phyloP scores from a whole-genome alignment of 2,113 vertebrate species.

The Ceyx melanurus region DNA sequence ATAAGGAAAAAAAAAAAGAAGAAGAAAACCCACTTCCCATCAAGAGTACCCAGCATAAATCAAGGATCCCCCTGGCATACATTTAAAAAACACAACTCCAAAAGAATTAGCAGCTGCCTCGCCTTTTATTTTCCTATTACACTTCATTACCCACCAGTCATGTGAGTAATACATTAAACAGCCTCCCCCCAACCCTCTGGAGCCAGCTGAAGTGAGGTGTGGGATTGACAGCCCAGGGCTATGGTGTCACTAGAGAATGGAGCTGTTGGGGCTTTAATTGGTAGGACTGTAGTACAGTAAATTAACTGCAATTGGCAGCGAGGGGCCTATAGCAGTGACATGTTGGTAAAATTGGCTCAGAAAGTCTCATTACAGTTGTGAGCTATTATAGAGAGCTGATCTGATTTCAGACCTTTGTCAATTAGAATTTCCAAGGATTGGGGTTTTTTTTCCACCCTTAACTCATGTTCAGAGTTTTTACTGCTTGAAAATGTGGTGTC shows the following conservation, averaged over 20 bases:
- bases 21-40: background rate
- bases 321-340: slow-evolving; percentile 38
- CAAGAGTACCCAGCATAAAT: background rate
- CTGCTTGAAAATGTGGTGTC: slow-evolving; percentile 81
- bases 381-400: slow-evolving; percentile 14
- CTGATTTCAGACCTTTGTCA: slow-evolving; percentile 29
- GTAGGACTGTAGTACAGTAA: slow-evolving; percentile 40
- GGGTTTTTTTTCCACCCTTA: slow-evolving; percentile 34
- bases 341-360: background rate
- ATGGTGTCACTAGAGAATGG: background rate
- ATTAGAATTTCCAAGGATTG: background rate
- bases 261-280: slow-evolving; percentile 47
- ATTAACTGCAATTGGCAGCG: slow-evolving; percentile 48
- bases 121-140: slow-evolving; percentile 51
- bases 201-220: background rate
- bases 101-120: slow-evolving; percentile 43
- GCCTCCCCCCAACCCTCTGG: background rate
- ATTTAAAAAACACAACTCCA: slow-evolving; percentile 31
- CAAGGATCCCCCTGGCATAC: background rate
- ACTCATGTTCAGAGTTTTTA: slow-evolving; percentile 69
- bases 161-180: slow-evolving; percentile 23
- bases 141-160: slow-evolving; percentile 39
- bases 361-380: slow-evolving; percentile 46
- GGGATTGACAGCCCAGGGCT: slow-evolving; percentile 41
- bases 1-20: background rate